These are phyloP conservation scores for Augiades crinisus DNA, from an alignment of 2,888 invertebrate species.

Conservation along the genomic window DNA sequence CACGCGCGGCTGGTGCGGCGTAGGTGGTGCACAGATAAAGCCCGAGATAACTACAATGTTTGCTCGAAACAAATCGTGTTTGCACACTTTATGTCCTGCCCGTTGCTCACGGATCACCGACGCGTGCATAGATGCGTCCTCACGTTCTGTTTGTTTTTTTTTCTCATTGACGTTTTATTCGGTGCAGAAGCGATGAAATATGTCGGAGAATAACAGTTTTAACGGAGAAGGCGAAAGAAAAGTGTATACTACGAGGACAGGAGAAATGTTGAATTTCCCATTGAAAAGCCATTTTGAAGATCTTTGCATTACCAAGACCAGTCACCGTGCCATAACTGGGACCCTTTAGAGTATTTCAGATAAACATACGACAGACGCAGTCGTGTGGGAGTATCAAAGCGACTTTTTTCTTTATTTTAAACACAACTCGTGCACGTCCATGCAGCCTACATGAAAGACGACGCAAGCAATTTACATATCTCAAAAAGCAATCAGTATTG, in stretches of 20 bases:
- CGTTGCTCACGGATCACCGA: constrained; percentile 58
- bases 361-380: constrained; percentile 14
- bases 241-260: not conserved
- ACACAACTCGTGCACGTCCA: constrained; percentile 7
- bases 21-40: constrained; percentile 58
- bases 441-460: constrained; percentile 5
- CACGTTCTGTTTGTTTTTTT: constrained; percentile 67
- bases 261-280: not conserved
- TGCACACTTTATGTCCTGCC: constrained; percentile 62
- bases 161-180: constrained; percentile 29
- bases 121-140: constrained; percentile 55
- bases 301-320: not conserved
- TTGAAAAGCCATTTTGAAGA: not conserved
- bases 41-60: constrained; percentile 64
- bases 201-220: not conserved
- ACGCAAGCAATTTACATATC: constrained; percentile 13
- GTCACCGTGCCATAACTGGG: constrained; percentile 2
- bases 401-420: constrained; percentile 13
- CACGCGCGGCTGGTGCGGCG: constrained; percentile 43
- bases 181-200: constrained; percentile 3
- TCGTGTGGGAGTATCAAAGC: constrained; percentile 11
- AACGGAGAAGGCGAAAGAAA: not conserved
- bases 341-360: constrained; percentile 7
- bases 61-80: constrained; percentile 71
- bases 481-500: constrained; percentile 7